Evolutionary conservation across 2,797 vertebrate genomes (phyloP).

Genomic region (Aeoliscus strigatus): DNA sequence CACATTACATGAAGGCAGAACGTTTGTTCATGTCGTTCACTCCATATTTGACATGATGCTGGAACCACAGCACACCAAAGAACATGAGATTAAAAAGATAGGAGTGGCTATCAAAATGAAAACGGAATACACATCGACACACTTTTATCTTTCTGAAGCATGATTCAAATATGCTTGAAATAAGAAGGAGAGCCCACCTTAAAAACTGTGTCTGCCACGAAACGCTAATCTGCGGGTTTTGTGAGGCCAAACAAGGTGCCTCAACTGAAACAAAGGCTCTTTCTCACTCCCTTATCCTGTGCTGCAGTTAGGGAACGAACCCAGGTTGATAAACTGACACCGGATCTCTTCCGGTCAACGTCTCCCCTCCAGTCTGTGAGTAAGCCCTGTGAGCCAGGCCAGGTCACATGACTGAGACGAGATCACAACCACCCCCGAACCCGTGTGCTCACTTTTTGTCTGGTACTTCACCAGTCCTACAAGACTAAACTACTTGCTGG

Average conservation of each 20-base stretch:
- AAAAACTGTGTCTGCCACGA: conserved; percentile 8
- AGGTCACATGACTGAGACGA: conserved; percentile 11
- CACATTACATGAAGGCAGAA: neutral
- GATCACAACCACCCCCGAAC: no score
- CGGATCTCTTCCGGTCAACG: conserved; percentile 47
- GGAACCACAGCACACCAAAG: neutral
- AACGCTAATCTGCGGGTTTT: no score
- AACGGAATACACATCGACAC: no score
- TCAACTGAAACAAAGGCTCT: conserved; percentile 56
- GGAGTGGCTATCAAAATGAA: no score
- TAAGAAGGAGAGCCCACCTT: no score
- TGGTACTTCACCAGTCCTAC: no score
- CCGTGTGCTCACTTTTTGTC: no score
- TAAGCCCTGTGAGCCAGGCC: conserved; percentile 34
- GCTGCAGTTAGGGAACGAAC: conserved; percentile 26
- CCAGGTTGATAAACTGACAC: conserved; percentile 53
- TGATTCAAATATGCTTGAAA: no score
- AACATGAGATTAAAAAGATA: neutral
- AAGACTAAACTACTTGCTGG: no score
- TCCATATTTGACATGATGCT: neutral
- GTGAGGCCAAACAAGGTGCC: conserved; percentile 15
- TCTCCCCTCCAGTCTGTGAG: conserved; percentile 37
- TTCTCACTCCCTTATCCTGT: conserved; percentile 35
- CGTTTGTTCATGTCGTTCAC: neutral
- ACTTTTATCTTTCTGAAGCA: no score